These are phyloP conservation scores for Nycticryphes semicollaris DNA, from an alignment of 2,113 vertebrate species.

Conservation along the genomic window DNA sequence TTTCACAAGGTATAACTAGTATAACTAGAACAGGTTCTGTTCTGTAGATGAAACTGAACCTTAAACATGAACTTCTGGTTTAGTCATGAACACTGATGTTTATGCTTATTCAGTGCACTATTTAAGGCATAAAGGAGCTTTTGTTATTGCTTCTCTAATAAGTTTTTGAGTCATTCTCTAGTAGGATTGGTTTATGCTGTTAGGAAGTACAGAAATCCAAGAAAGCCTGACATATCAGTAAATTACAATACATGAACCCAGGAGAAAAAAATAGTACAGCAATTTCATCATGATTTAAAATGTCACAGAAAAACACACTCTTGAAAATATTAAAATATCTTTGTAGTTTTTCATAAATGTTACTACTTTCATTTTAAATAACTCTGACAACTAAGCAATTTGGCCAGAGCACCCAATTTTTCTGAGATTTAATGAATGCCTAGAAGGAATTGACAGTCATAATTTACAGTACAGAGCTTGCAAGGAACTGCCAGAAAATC, in stretches of 20 bases:
- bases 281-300: slow-evolving; percentile 1
- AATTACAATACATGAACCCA: neutral
- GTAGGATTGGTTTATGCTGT: slow-evolving; percentile 52
- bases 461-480: neutral
- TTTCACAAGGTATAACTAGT: slow-evolving; percentile 48
- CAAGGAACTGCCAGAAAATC: slow-evolving; percentile 29
- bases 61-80: slow-evolving; percentile 53
- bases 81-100: slow-evolving; percentile 55
- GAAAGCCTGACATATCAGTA: neutral
- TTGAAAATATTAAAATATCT: neutral
- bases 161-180: slow-evolving; percentile 52
- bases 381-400: neutral
- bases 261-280: neutral
- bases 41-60: slow-evolving; percentile 41
- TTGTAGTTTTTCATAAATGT: neutral
- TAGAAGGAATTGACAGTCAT: neutral
- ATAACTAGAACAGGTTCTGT: slow-evolving; percentile 47
- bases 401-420: neutral
- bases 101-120: slow-evolving; percentile 47
- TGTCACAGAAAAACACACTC: neutral
- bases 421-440: neutral
- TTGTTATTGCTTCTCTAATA: slow-evolving; percentile 27
- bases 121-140: slow-evolving; percentile 46
- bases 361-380: neutral
- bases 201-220: slow-evolving; percentile 35